These are phyloP conservation scores for Laticauda colubrina DNA, from an alignment of 2,113 vertebrate species.

Conservation along the genomic window DNA sequence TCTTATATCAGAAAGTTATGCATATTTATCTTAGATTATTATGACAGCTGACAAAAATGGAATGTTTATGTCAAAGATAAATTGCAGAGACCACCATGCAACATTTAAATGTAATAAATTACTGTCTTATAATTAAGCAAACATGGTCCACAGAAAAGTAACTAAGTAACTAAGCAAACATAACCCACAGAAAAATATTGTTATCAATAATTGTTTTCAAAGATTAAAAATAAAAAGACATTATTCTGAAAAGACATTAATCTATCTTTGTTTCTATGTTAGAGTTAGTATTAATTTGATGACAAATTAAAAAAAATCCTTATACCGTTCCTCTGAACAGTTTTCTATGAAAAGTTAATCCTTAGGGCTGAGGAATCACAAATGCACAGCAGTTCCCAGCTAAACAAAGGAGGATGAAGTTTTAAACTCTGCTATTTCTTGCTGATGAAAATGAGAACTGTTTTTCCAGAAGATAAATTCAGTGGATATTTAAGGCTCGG, in stretches of 20 bases:
- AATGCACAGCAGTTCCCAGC: not conserved
- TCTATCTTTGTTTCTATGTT: not conserved
- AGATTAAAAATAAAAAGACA: not conserved
- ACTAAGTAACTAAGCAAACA: too few relatives aligned
- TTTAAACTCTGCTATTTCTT: not conserved
- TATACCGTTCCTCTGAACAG: not conserved
- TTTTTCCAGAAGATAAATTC: not conserved
- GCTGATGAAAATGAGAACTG: not conserved
- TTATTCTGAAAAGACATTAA: not conserved
- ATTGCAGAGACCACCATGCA: conserved; percentile 8
- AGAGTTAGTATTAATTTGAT: not conserved
- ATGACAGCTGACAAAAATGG: not conserved
- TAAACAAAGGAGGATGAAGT: not conserved
- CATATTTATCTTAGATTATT: conserved; percentile 10
- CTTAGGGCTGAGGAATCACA: not conserved
- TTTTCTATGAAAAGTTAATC: not conserved
- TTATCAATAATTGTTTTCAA: conserved; percentile 1
- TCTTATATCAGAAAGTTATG: not conserved
- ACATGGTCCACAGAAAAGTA: not conserved
- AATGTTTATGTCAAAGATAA: conserved; percentile 4
- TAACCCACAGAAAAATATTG: not conserved
- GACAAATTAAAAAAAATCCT: not conserved
- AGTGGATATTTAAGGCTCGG: not conserved
- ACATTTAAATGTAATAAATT: conserved; percentile 21
- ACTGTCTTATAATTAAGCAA: not conserved